A percentile compares a stretch with the other conserved stretches of the same genome.
These are phyloP conservation scores for Rhinoptilus africanus DNA, from an alignment of 2,113 vertebrate species.

Conservation along the genomic window DNA sequence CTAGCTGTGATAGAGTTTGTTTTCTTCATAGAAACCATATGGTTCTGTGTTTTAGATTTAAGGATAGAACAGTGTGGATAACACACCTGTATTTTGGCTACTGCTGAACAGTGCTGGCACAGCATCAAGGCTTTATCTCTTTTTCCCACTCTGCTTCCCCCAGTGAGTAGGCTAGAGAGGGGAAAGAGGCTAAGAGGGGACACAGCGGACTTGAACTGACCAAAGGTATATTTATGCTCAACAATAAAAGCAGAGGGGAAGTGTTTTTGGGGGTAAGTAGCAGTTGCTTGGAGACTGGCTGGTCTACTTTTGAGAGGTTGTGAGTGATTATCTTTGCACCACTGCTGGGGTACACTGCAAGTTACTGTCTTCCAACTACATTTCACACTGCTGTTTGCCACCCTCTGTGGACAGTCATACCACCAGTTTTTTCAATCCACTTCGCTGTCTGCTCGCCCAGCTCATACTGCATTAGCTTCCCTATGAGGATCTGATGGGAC, in stretches of 20 bases:
- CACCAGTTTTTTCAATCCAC: neutral
- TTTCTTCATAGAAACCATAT: neutral
- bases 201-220: neutral
- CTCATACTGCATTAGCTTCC: neutral
- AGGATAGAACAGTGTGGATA: neutral
- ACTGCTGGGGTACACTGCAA: neutral
- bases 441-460: neutral
- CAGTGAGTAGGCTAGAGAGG: neutral
- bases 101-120: neutral
- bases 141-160: neutral
- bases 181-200: neutral
- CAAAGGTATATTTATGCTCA: neutral
- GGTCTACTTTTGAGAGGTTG: neutral
- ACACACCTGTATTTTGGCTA: accelerated
- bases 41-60: neutral
- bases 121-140: neutral
- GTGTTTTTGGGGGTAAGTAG: neutral
- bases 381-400: neutral
- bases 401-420: neutral
- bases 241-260: neutral
- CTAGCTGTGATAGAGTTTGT: neutral
- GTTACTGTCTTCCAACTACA: neutral
- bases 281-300: neutral
- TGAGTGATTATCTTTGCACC: neutral
- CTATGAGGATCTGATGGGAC: neutral